Conservation (phyloP, 2,888 invertebrate species). For the Himalopsyche japonica region DNA sequence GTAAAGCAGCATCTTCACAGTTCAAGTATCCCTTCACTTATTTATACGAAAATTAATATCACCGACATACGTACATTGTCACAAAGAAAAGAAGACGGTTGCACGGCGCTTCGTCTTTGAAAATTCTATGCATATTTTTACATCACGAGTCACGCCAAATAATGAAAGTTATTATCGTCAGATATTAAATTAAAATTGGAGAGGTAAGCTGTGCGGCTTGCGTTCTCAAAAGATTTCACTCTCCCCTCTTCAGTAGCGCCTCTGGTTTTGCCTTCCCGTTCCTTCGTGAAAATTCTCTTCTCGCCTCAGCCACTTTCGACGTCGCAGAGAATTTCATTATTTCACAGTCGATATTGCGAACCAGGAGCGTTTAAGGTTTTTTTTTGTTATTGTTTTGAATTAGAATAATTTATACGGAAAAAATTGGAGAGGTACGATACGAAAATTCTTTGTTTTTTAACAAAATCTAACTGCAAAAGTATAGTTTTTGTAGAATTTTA, state of each 20-base stretch:
- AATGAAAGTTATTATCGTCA: constrained; percentile 26
- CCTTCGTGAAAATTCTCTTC: background rate
- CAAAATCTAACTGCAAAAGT: no score
- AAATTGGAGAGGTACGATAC: no score
- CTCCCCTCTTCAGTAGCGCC: background rate
- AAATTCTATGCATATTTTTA: constrained; percentile 4
- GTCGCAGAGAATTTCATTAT: constrained; percentile 25
- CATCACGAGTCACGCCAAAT: constrained; percentile 1
- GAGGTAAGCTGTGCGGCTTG: constrained; percentile 10
- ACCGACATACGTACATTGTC: background rate
- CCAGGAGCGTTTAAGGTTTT: background rate
- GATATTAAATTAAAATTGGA: constrained; percentile 25
- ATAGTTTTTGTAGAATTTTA: no score
- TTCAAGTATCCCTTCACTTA: background rate
- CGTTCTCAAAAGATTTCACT: background rate
- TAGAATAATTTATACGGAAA: background rate
- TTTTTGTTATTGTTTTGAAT: background rate
- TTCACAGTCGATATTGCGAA: constrained; percentile 13
- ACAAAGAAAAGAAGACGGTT: background rate
- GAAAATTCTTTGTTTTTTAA: no score
- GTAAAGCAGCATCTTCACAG: background rate
- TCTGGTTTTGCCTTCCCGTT: background rate
- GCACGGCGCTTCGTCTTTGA: background rate
- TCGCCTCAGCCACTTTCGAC: background rate
- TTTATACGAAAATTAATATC: background rate